These are phyloP conservation scores for Meloidogyne floridensis DNA, from an alignment of 1,140 invertebrate genomes.

Conservation along the genomic window DNA sequence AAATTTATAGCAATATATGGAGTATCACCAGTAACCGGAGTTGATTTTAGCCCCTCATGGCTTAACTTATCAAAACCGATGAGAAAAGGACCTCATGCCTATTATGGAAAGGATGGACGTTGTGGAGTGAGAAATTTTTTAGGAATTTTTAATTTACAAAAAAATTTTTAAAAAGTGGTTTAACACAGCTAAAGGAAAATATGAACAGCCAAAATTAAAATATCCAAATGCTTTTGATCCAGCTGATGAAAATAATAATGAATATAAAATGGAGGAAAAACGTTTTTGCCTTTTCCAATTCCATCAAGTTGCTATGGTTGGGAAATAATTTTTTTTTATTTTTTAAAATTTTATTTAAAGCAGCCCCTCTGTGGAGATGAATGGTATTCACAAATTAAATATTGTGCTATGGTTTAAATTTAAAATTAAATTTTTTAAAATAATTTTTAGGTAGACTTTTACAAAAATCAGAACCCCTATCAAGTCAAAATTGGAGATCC, in stretches of 20 bases:
- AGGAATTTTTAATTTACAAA: neutral
- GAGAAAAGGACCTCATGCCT: neutral
- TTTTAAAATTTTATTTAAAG: neutral
- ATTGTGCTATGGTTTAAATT: neutral
- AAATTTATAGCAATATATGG: neutral
- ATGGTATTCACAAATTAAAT: constrained; percentile 10
- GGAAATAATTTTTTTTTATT: neutral
- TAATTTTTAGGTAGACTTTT: neutral
- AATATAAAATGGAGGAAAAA: neutral
- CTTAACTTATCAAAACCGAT: neutral
- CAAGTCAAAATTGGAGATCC: neutral
- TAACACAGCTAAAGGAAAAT: neutral
- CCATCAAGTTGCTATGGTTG: neutral
- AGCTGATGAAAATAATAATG: neutral
- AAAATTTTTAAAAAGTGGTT: neutral
- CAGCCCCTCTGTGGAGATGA: neutral
- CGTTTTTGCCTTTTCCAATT: constrained; percentile 4
- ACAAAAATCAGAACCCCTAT: neutral
- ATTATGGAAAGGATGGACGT: neutral
- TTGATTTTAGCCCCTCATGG: neutral
- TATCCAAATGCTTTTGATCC: neutral
- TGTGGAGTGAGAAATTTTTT: constrained; percentile 9
- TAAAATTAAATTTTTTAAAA: neutral
- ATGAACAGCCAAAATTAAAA: neutral
- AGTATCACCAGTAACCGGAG: neutral